A percentile compares a stretch with the other conserved stretches of the same genome.
Evolutionary conservation across 2,113 vertebrate species (phyloP).

Genomic region (Cyphomyrus discorhynchus): DNA sequence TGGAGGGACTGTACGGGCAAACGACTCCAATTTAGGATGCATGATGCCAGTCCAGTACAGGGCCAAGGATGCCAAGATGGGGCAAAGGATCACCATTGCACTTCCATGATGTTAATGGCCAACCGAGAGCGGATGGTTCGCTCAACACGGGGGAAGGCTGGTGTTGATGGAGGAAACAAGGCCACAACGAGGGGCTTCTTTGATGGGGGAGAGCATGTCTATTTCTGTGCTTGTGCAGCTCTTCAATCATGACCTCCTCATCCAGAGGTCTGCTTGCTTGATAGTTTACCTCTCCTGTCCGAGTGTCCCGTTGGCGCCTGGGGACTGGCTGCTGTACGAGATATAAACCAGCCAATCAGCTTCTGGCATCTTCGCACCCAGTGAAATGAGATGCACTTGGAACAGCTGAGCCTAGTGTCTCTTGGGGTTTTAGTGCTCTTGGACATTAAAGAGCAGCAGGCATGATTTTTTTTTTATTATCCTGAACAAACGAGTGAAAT

Average conservation of each 20-base stretch:
- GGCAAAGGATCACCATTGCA: conserved; percentile 23
- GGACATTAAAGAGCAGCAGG: conserved; percentile 38
- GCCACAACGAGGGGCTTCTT: conserved; percentile 28
- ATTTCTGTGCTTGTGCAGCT: conserved; percentile 41
- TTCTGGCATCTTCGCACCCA: conserved; percentile 39
- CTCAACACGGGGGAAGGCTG: conserved; percentile 27
- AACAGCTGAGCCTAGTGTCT: conserved; percentile 43
- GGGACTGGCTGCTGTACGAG: conserved; percentile 38
- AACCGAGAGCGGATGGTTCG: conserved; percentile 17
- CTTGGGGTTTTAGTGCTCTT: conserved; percentile 39
- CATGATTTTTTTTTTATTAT: conserved; percentile 28
- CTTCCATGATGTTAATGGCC: conserved; percentile 22
- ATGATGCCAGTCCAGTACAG: background rate
- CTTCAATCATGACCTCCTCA: conserved; percentile 31
- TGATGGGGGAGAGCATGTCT: conserved; percentile 35
- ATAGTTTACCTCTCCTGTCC: conserved; percentile 36
- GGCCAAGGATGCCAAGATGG: conserved; percentile 21
- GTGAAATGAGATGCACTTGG: conserved; percentile 45
- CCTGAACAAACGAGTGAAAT: conserved; percentile 44
- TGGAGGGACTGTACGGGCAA: conserved; percentile 16
- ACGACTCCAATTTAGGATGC: conserved; percentile 36
- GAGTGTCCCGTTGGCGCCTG: conserved; percentile 25
- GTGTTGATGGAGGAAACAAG: conserved; percentile 55
- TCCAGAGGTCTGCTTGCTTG: conserved; percentile 31
- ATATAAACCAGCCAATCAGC: conserved; percentile 54